A percentile compares a stretch with the other conserved stretches of the same genome.
Evolutionary conservation across 2,888 invertebrate species (phyloP).

Genomic region (Litoditis marina): DNA sequence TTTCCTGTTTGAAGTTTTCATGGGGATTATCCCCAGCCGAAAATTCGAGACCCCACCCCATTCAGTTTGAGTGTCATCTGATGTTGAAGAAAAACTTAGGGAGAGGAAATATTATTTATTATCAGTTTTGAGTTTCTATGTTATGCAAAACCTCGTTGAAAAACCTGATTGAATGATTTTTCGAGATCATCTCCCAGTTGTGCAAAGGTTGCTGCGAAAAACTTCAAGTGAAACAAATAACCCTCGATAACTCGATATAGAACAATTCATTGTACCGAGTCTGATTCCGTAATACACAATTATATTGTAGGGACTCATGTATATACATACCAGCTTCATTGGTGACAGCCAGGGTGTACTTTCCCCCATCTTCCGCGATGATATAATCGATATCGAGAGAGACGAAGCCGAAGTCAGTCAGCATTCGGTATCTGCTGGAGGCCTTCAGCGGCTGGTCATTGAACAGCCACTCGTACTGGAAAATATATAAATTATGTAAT

Average conservation of each 20-base stretch:
- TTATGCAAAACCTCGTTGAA: too few relatives aligned
- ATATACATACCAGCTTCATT: conserved; percentile 33
- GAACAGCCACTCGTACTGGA: conserved; percentile 87
- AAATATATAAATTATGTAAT: too few relatives aligned
- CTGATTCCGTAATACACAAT: too few relatives aligned
- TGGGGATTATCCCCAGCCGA: not conserved
- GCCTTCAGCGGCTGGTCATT: conserved; percentile 79
- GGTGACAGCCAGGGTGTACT: conserved; percentile 61
- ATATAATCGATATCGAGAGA: conserved; percentile 92
- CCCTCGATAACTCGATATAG: too few relatives aligned
- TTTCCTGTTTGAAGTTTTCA: conserved; percentile 61
- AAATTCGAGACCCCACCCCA: not conserved
- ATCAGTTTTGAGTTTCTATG: too few relatives aligned
- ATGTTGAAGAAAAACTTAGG: too few relatives aligned
- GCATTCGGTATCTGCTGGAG: conserved; percentile 85
- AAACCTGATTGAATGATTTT: not conserved
- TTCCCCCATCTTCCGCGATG: conserved; percentile 90
- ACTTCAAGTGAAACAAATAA: too few relatives aligned
- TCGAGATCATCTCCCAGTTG: too few relatives aligned
- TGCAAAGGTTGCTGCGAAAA: too few relatives aligned
- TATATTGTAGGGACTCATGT: too few relatives aligned
- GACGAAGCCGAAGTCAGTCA: conserved; percentile 94
- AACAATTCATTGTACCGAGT: too few relatives aligned
- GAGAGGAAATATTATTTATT: too few relatives aligned
- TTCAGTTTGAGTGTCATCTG: not conserved